Conservation (phyloP, 2,113 vertebrate species). For the Cranoglanis bouderius region DNA sequence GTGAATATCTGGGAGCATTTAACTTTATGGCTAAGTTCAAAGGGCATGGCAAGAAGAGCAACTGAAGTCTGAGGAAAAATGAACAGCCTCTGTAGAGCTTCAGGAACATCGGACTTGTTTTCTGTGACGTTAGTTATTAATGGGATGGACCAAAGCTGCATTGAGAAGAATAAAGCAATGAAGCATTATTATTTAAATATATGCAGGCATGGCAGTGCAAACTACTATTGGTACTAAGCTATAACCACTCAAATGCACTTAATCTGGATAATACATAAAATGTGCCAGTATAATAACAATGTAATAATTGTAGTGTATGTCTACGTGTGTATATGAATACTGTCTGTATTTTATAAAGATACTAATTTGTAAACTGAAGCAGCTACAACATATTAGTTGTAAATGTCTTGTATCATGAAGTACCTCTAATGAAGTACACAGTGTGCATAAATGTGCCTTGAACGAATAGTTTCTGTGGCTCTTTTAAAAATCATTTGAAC, state of each 20-base stretch:
- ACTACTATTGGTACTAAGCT: background rate
- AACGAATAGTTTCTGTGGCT: background rate
- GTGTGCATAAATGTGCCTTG: background rate
- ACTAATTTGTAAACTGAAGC: background rate
- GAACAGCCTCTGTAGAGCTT: background rate
- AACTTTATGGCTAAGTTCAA: conserved; percentile 66
- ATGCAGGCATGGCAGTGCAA: background rate
- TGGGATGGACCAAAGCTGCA: background rate
- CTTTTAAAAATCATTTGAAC: background rate
- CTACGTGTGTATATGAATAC: background rate
- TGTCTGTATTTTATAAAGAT: background rate
- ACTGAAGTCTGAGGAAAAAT: conserved; percentile 14
- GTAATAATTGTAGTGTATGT: background rate
- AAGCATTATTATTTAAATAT: conserved; percentile 2
- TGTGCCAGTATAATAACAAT: conserved; percentile 6
- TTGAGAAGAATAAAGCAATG: background rate
- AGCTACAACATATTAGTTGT: background rate
- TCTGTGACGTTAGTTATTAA: background rate
- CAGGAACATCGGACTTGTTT: background rate
- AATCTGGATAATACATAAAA: background rate
- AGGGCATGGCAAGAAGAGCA: conserved; percentile 65
- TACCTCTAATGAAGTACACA: background rate
- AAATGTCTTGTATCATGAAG: background rate
- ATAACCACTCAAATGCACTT: background rate
- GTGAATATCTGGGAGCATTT: conserved; percentile 55